Base-by-base conservation (phyloP, 2,113 vertebrate genomes). In the Tor tambroides region DNA sequence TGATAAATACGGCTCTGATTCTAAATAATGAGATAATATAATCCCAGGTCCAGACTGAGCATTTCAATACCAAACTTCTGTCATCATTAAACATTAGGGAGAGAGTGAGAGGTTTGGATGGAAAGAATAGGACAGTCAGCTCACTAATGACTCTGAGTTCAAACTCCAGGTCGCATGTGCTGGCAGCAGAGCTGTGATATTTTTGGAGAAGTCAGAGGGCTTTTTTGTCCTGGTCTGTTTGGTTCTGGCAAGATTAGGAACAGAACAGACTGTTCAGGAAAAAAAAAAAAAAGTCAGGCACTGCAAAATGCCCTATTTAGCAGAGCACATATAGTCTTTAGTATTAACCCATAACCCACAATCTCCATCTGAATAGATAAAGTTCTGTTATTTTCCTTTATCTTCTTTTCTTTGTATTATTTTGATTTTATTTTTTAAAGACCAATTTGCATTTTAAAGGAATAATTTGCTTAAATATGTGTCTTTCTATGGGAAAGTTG, bases 201-300 rank as follows among this genome's bases (percentile, higher is more conserved):
- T 86, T 84, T 87, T 72, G 65, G 79, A 75, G 14, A 72, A 77
- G 81, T 85, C 61, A 81, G 49, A 26, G 82, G 38, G 76, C 30
- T 43, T 84, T 92, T 92, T 88, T 86, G 71, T 92, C 90, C 90
- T 91, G 90, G 90, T 92, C 92, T 91, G 88, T 87, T 92, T 85
- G 89, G 88, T 94, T 85, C 92, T 94, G 94, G 94, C 94, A 93
- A 91, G 93, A 93, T 94, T 92, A 93, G 89, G 86, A 63, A 88
- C 91, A 84, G 91, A 91, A 94, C 94, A 94, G 94, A 90, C 94
- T 95, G 93, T 95, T n/a, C n/a, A n/a, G n/a, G n/a, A n/a, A n/a
- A n/a, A n/a, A n/a, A n/a, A n/a, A n/a, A n/a, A n/a, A n/a, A n/a
- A n/a, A n/a, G n/a, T n/a, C n/a, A n/a, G n/a, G n/a, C 90, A 88